phyloP scores from a whole-genome alignment of 1,140 invertebrate genomes.

The Drosophila setifemur region DNA sequence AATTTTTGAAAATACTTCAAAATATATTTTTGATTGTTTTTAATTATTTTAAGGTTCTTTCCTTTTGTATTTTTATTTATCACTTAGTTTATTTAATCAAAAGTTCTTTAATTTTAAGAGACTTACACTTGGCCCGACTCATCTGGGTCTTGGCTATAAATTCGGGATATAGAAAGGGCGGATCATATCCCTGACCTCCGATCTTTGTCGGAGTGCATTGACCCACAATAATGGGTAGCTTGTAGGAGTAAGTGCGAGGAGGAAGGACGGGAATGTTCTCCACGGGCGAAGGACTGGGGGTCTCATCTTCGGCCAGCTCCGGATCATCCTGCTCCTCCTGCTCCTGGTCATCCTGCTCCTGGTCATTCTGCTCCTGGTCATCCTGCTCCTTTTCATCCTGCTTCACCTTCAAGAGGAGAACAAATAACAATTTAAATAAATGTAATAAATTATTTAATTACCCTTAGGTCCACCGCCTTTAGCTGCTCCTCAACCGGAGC shows the following conservation, averaged over 20 bases:
- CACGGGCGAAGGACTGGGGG: not conserved
- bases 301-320: not conserved
- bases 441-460: not conserved
- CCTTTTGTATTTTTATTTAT: too few relatives aligned
- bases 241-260: not conserved
- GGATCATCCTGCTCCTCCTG: not conserved
- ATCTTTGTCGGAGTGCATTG: constrained; percentile 22
- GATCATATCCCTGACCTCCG: constrained; percentile 41
- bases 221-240: not conserved
- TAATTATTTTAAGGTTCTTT: too few relatives aligned
- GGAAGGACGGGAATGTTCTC: not conserved
- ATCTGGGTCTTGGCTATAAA: constrained; percentile 5
- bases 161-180: constrained; percentile 41
- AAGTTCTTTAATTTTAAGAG: too few relatives aligned
- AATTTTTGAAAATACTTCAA: too few relatives aligned
- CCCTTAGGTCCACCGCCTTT: not conserved
- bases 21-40: too few relatives aligned
- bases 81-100: too few relatives aligned
- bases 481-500: too few relatives aligned
- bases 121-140: constrained; percentile 38
- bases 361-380: not conserved
- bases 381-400: too few relatives aligned
- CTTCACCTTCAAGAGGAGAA: too few relatives aligned
- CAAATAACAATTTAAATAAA: too few relatives aligned
- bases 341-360: too few relatives aligned